These are phyloP conservation scores for Cataglyphis cursor DNA, from an alignment of 2,888 invertebrate species.

Conservation along the genomic window DNA sequence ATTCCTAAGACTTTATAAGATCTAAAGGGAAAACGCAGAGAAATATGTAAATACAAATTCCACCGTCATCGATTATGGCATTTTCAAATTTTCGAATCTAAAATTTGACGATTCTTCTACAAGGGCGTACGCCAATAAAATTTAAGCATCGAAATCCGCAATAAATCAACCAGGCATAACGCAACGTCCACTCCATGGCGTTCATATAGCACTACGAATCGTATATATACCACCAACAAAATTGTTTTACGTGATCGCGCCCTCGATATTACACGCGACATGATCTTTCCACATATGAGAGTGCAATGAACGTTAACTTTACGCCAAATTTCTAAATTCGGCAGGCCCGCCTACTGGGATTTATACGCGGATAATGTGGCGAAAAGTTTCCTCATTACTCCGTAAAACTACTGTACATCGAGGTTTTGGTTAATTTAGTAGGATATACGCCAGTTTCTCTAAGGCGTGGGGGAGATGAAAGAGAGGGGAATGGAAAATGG, in stretches of 20 bases:
- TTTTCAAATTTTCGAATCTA: background rate
- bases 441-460: slow-evolving; percentile 25
- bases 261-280: slow-evolving; percentile 37
- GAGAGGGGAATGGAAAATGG: background rate
- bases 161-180: slow-evolving; percentile 33
- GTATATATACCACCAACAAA: background rate
- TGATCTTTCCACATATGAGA: background rate
- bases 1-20: background rate
- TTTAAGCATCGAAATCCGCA: slow-evolving; percentile 19
- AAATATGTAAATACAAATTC: background rate
- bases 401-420: slow-evolving; percentile 61
- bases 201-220: background rate
- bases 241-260: slow-evolving; percentile 53
- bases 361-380: slow-evolving; percentile 60
- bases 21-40: background rate
- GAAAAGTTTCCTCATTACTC: slow-evolving; percentile 72
- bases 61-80: background rate
- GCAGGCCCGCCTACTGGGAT: slow-evolving; percentile 29
- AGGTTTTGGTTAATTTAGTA: slow-evolving; percentile 63
- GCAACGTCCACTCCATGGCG: background rate
- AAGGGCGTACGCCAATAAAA: background rate
- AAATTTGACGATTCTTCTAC: background rate
- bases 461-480: background rate
- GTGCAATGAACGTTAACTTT: slow-evolving; percentile 50
- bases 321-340: slow-evolving; percentile 44